A percentile compares a stretch with the other conserved stretches of the same genome.
Evolutionary conservation across 2,113 vertebrate genomes (phyloP).

Genomic region (Muntiacus muntjak): DNA sequence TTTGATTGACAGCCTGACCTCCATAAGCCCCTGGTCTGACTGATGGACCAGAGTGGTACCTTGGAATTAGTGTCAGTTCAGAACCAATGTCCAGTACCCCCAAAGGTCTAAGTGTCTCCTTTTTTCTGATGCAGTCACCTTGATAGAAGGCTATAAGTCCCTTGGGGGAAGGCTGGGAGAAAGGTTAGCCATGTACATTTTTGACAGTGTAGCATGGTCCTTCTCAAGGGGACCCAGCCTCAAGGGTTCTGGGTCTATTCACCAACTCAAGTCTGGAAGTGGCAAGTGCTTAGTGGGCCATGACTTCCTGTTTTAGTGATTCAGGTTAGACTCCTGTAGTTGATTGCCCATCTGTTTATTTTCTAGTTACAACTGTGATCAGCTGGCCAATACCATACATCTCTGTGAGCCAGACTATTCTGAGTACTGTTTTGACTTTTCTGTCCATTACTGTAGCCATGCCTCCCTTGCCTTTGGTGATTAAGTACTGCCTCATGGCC

Average conservation of each 20-base stretch:
- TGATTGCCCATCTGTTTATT: background rate
- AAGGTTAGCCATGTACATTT: background rate
- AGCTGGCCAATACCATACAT: rapidly evolving
- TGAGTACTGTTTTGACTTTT: background rate
- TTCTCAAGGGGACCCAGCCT: background rate
- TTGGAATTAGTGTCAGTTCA: background rate
- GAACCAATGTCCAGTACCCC: background rate
- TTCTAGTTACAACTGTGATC: background rate
- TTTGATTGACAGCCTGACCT: background rate
- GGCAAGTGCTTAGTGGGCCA: background rate
- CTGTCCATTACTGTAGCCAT: background rate
- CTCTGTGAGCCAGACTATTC: background rate
- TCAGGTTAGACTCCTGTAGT: background rate
- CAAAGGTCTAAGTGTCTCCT: background rate
- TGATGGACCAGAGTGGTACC: background rate
- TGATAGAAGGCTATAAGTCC: background rate
- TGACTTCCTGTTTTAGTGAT: background rate
- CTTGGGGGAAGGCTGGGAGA: background rate
- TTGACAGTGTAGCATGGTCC: background rate
- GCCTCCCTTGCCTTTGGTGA: background rate
- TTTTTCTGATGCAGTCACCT: background rate
- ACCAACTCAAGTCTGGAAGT: background rate
- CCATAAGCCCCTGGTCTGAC: background rate
- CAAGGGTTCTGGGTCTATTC: background rate
- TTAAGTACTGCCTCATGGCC: background rate